Conservation (phyloP, 2,888 invertebrate species). For the Margaritifera margaritifera region DNA sequence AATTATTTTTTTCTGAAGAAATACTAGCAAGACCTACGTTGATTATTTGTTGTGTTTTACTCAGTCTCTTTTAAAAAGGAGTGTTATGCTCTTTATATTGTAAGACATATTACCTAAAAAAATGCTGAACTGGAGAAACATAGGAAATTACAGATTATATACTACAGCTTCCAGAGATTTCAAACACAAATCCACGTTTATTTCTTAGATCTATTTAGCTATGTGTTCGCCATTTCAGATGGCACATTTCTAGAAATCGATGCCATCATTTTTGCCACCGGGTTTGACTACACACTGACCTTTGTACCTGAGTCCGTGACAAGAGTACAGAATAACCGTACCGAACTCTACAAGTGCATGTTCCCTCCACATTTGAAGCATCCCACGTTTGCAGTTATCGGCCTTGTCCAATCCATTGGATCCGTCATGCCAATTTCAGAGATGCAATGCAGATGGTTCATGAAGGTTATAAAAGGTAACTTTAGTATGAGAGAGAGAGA, state of each 20-base stretch:
- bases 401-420: conserved; percentile 74
- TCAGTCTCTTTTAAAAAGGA: too few species aligned
- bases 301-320: conserved; percentile 60
- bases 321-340: conserved; percentile 64
- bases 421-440: conserved; percentile 74
- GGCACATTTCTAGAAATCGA: conserved; percentile 49
- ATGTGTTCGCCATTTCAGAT: too few species aligned
- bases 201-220: too few species aligned
- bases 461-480: conserved; percentile 59
- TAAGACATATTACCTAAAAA: too few species aligned
- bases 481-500: conserved; percentile 13
- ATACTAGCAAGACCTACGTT: too few species aligned
- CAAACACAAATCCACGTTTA: too few species aligned
- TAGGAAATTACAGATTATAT: too few species aligned
- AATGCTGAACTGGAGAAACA: too few species aligned
- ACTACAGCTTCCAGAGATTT: too few species aligned
- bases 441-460: conserved; percentile 70
- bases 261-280: conserved; percentile 72
- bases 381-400: conserved; percentile 68
- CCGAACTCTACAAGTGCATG: conserved; percentile 72
- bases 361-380: conserved; percentile 69
- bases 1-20: too few species aligned
- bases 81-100: too few species aligned
- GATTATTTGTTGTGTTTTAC: too few species aligned
- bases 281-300: conserved; percentile 72